Evolutionary conservation across 2,797 vertebrate genomes (phyloP).

Genomic region (Myioborus miniatus): DNA sequence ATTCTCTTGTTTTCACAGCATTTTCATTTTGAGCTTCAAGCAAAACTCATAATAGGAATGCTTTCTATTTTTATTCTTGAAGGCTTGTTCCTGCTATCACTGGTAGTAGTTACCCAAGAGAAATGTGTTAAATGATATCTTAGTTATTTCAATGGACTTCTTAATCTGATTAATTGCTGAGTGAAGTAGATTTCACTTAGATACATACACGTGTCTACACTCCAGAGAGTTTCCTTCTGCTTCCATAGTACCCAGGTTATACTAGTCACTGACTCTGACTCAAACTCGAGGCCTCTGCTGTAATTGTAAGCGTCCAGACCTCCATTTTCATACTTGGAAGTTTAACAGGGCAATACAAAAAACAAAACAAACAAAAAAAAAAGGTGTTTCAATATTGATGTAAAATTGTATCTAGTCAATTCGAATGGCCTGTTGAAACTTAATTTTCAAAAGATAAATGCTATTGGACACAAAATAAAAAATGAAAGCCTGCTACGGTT

Average conservation of each 20-base stretch:
- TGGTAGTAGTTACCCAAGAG: neutral
- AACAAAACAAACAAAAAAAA: neutral
- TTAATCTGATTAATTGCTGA: constrained; percentile 33
- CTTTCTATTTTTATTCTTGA: constrained; percentile 2
- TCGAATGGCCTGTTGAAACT: neutral
- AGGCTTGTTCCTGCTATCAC: constrained; percentile 7
- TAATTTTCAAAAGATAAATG: neutral
- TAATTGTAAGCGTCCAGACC: neutral
- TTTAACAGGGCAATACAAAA: neutral
- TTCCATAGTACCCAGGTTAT: neutral
- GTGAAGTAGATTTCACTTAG: neutral
- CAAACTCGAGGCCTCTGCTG: neutral
- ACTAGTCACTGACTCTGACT: neutral
- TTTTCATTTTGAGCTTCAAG: neutral
- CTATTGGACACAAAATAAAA: neutral
- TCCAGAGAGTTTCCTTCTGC: neutral
- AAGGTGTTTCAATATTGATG: neutral
- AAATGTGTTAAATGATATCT: constrained; percentile 34
- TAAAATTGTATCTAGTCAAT: neutral
- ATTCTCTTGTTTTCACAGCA: neutral
- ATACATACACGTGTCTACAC: neutral
- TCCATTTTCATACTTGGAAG: neutral
- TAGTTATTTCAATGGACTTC: neutral
- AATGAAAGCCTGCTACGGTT: neutral
- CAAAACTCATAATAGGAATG: neutral